These are phyloP conservation scores for Drosophila koepferae DNA, from an alignment of 2,888 invertebrate species.

Conservation along the genomic window DNA sequence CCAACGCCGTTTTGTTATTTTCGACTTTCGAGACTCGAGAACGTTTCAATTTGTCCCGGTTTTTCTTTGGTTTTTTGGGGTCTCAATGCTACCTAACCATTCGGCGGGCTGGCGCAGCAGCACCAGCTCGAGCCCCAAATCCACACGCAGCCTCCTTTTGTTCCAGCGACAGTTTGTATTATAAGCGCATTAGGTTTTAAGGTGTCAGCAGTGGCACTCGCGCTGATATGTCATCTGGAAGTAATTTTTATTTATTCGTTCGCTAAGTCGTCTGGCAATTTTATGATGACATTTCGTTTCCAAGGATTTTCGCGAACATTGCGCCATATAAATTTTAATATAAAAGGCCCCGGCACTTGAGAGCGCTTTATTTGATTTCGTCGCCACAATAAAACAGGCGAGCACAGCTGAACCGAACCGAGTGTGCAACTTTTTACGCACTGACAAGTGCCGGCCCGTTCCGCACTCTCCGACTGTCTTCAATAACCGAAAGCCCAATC, in stretches of 20 bases:
- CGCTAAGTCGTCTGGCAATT: conserved; percentile 80
- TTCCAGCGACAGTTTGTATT: conserved; percentile 74
- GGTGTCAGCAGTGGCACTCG: conserved; percentile 77
- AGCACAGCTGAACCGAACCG: conserved; percentile 30
- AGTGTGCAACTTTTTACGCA: conserved; percentile 59
- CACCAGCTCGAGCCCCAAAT: conserved; percentile 1
- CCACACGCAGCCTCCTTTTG: conserved; percentile 12
- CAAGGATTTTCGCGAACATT: conserved; percentile 74
- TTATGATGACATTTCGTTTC: conserved; percentile 79
- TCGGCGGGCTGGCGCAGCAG: background rate
- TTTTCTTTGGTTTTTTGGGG: conserved; percentile 24
- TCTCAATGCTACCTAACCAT: conserved; percentile 11
- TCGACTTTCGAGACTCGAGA: conserved; percentile 44
- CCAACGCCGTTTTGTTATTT: conserved; percentile 69
- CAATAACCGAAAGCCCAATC: conserved; percentile 42
- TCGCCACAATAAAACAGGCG: conserved; percentile 72
- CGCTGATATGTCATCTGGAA: conserved; percentile 82
- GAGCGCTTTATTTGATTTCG: conserved; percentile 79
- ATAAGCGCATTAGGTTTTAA: conserved; percentile 81
- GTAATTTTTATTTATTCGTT: conserved; percentile 79
- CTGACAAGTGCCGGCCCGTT: conserved; percentile 45
- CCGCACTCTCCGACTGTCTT: background rate
- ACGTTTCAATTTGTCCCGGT: conserved; percentile 78
- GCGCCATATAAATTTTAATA: conserved; percentile 76
- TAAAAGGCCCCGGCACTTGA: conserved; percentile 52